phyloP scores from a whole-genome alignment of 2,797 vertebrate genomes.

The Emydoidea blandingii region DNA sequence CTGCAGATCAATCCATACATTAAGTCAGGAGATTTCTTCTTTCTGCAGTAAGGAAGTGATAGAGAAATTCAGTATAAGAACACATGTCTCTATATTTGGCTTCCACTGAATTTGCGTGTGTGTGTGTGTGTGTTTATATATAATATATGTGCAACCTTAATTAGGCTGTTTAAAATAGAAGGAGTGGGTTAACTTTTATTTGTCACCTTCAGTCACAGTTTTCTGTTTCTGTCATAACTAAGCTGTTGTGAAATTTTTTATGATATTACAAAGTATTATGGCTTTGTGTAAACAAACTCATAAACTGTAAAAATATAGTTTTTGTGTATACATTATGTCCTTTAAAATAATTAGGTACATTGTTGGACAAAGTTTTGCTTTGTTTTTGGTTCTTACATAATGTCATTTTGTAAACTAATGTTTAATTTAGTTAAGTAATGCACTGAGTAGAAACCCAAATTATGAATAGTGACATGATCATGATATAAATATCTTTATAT shows the following conservation, averaged over 20 bases:
- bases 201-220: not conserved
- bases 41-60: not conserved
- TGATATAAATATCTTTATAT: not conserved
- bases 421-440: not conserved
- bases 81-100: accelerated
- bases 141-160: not conserved
- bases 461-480: not conserved
- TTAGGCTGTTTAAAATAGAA: not conserved
- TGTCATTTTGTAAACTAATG: not conserved
- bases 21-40: not conserved
- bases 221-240: not conserved
- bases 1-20: not conserved
- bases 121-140: not conserved
- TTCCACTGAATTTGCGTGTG: not conserved
- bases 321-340: not conserved
- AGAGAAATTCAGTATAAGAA: not conserved
- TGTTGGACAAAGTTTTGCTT: not conserved
- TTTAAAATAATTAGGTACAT: not conserved
- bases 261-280: not conserved
- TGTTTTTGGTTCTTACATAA: not conserved
- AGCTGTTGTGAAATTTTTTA: not conserved
- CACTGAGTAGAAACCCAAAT: not conserved
- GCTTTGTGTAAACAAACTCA: not conserved
- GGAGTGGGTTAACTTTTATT: not conserved
- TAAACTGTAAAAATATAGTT: not conserved